Evolutionary conservation across 2,888 invertebrate species (phyloP), one percentile per base, ranked within the genome.

Genomic region (Nemotelus nigrinus): DNA sequence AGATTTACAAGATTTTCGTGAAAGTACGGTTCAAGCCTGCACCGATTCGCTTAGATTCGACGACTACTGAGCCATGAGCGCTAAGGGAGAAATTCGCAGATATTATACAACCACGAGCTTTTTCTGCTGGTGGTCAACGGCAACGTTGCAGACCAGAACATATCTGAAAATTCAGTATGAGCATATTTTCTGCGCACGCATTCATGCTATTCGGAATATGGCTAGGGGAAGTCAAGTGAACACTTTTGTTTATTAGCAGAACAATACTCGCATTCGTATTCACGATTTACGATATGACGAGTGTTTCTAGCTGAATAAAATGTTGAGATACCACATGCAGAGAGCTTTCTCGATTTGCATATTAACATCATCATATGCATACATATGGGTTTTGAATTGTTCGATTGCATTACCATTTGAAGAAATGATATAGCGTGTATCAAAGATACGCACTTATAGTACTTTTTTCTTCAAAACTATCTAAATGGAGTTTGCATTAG

Each of bases 61-160:
- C 48, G 10, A 74, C 74, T 74, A 74, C 50, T 74, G 60, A 55
- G 45, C n/a, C 10, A 41, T 5, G n/a, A n/a, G 1, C 25, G 25
- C 6, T 60, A 7, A 63, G 39, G 63, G 74, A 74, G 63, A 72
- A 60, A 53, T 57, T 74, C 63, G 60, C 60, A 74, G 58, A 58
- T 63, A 48, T 60, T 70, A 70, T 55, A 53, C 55, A 70, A 70
- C 47, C 48, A 48, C 3, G 50, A 74, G 60, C 60, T 74, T 74
- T 74, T 74, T 45, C 48, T 47, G n/a, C 41, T 3, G 25, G 41
- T 60, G 60, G 3, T 25, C 25, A 25, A 25, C 25, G 25, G 25
- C 25, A 25, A 47, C 60, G 74, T 60, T 70, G 70, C 70, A 70
- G 60, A 74, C 48, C 63, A 47, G 60, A 63, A 43, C 25, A 25